A percentile compares a stretch with the other conserved stretches of the same genome.
Conservation (phyloP, 2,888 invertebrate genomes). For the Trisateles emortualis region DNA sequence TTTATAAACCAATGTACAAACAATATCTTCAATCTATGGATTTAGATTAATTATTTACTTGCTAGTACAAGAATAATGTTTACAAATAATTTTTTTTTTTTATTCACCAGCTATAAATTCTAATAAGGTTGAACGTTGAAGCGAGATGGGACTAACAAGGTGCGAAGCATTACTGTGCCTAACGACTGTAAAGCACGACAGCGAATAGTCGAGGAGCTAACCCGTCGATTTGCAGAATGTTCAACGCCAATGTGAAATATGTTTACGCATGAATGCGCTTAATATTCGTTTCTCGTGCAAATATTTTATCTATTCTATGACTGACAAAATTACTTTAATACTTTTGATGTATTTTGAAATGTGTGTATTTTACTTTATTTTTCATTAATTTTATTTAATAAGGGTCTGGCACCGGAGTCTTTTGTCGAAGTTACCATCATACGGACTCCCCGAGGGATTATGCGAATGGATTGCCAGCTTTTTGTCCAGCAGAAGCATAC, state of each 20-base stretch:
- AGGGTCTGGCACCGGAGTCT: no score
- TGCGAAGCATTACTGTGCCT: constrained; percentile 21
- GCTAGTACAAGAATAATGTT: neutral
- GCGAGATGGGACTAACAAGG: constrained; percentile 35
- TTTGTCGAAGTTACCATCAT: no score
- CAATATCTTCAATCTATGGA: neutral
- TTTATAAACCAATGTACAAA: neutral
- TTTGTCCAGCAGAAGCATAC: no score
- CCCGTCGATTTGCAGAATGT: neutral
- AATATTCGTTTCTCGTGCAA: neutral
- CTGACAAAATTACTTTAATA: no score
- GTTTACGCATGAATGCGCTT: neutral
- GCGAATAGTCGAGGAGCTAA: constrained; percentile 13
- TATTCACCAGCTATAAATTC: constrained; percentile 16
- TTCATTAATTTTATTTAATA: no score
- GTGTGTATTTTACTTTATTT: no score
- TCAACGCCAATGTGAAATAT: no score
- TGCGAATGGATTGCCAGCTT: no score
- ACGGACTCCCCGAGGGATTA: no score
- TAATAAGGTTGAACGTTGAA: constrained; percentile 15
- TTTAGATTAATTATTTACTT: neutral
- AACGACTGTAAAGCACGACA: constrained; percentile 24
- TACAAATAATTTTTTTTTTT: constrained; percentile 1
- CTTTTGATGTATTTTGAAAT: no score
- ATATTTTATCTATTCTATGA: no score